Evolutionary conservation across 2,113 vertebrate genomes (phyloP).

Genomic region (Entelurus aequoreus): DNA sequence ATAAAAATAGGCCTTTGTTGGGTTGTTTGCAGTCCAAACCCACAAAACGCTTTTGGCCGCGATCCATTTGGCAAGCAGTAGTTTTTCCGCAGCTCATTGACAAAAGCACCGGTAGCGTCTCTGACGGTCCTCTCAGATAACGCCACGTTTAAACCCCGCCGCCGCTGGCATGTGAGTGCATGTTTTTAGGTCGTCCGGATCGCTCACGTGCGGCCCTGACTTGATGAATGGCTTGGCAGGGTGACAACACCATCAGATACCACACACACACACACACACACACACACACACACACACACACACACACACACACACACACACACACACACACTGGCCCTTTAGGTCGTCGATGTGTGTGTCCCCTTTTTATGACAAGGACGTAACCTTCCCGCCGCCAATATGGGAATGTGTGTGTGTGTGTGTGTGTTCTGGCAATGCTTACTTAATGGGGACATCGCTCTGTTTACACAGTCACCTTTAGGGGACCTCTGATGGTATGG

Average conservation of each 20-base stretch:
- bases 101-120: slow-evolving; percentile 26
- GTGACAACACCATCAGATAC: slow-evolving; percentile 58
- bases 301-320: too few species aligned
- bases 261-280: background rate
- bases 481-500: too few species aligned
- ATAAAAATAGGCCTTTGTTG: too few species aligned
- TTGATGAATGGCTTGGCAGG: slow-evolving; percentile 47
- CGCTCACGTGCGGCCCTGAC: slow-evolving; percentile 28
- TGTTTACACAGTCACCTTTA: too few species aligned
- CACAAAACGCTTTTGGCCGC: slow-evolving; percentile 40
- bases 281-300: too few species aligned
- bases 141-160: too few species aligned
- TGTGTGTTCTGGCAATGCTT: too few species aligned
- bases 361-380: slow-evolving; percentile 47
- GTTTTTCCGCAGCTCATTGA: slow-evolving; percentile 32
- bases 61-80: slow-evolving; percentile 51
- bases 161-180: too few species aligned
- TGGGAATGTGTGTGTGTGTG: too few species aligned
- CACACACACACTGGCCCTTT: slow-evolving; percentile 16
- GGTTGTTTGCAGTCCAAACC: too few species aligned
- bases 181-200: slow-evolving; percentile 14
- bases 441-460: too few species aligned
- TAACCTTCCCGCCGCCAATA: slow-evolving; percentile 21
- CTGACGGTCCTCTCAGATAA: background rate
- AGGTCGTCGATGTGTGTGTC: slow-evolving; percentile 29